Conservation (phyloP, 2,888 invertebrate genomes). For the Ischnura elegans region DNA sequence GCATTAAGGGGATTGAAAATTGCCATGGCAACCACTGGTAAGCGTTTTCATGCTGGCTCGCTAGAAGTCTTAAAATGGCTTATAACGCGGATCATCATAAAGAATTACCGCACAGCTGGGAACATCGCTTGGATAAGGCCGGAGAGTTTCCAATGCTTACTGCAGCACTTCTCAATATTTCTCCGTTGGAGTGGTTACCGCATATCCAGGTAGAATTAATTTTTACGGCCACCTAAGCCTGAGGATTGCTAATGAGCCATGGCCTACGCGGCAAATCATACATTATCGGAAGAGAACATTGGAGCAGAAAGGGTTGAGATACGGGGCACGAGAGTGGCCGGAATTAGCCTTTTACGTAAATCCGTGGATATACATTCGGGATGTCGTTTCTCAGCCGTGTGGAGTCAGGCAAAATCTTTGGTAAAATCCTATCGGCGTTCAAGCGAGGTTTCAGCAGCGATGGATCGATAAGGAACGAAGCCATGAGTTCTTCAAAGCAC, state of each 20-base stretch:
- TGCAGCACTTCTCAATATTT: conserved; percentile 7
- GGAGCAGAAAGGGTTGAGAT: not conserved
- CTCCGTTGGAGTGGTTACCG: not conserved
- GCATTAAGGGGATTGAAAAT: not conserved
- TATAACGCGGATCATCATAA: not conserved
- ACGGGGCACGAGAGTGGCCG: not conserved
- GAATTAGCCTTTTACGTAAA: too few relatives aligned
- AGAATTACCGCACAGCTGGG: not conserved
- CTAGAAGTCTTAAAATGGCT: not conserved
- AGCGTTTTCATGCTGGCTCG: not conserved
- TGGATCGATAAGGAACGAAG: too few relatives aligned
- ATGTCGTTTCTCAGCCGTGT: not conserved
- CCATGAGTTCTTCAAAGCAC: too few relatives aligned
- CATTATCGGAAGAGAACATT: not conserved
- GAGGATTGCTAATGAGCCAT: conserved; percentile 17
- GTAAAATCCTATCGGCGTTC: too few relatives aligned
- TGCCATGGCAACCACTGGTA: not conserved
- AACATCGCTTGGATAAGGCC: not conserved
- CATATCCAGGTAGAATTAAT: not conserved
- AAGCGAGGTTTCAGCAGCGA: too few relatives aligned
- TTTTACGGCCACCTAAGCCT: not conserved
- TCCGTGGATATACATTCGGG: not conserved
- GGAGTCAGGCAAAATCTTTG: not conserved
- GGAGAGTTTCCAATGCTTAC: not conserved
- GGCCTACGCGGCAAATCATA: not conserved